A percentile compares a stretch with the other conserved stretches of the same genome.
Conservation (phyloP, 2,888 invertebrate species). For the Linyphia triangularis region DNA sequence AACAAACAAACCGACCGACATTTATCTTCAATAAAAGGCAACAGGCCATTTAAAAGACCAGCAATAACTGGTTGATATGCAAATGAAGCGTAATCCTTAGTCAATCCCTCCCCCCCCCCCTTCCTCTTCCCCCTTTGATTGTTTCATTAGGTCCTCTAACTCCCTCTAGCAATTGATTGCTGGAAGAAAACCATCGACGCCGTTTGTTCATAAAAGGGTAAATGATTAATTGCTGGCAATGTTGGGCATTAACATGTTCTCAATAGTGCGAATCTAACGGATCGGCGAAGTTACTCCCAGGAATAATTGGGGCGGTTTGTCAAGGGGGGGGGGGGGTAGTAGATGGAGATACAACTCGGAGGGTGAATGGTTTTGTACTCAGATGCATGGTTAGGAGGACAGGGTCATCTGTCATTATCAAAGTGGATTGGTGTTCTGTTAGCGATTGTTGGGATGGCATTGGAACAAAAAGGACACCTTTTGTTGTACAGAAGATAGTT, state of each 20-base stretch:
- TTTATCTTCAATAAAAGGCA: background rate
- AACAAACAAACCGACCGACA: background rate
- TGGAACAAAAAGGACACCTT: background rate
- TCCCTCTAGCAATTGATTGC: conserved; percentile 48
- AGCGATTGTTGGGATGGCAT: background rate
- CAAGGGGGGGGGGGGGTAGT: conserved; percentile 5
- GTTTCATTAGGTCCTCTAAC: conserved; percentile 46
- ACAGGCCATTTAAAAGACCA: conserved; percentile 9
- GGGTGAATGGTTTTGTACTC: background rate
- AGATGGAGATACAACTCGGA: background rate
- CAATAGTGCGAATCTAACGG: conserved; percentile 60
- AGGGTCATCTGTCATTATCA: background rate
- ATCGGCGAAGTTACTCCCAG: conserved; percentile 7
- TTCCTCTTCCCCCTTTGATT: conserved; percentile 41
- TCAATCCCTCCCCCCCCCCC: too few species aligned
- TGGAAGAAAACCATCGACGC: conserved; percentile 6
- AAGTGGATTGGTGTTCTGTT: background rate
- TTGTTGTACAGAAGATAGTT: too few species aligned
- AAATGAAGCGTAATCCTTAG: conserved; percentile 54
- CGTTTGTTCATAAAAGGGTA: background rate
- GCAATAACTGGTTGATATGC: conserved; percentile 37
- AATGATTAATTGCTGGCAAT: conserved; percentile 28
- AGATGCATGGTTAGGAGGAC: background rate
- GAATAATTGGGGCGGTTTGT: conserved; percentile 64
- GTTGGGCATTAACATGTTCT: conserved; percentile 53